Base-by-base conservation (phyloP, 2,888 invertebrate genomes). In the Eupithecia subumbrata region DNA sequence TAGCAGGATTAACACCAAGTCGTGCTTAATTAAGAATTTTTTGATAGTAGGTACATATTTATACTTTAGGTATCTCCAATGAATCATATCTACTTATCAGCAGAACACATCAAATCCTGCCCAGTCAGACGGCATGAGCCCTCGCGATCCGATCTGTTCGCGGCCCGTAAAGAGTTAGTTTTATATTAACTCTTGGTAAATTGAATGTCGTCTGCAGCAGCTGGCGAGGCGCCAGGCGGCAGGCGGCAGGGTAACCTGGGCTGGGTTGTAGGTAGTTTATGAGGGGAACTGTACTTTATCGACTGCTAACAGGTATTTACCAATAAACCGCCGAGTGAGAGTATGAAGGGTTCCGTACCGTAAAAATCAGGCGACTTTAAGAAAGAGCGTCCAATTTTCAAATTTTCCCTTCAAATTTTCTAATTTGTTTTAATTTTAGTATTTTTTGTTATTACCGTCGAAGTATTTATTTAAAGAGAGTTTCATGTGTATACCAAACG, bases 171-270 rank as follows among this genome's bases (percentile, higher is more conserved):
- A 72, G 5, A 52, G 52, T 72, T 52, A 56, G 22, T 56, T 56
- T 52, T 56, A 66, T 72, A 48, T 72, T 37, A 70, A 52, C 66
- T 60, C 25, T 40, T 30, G 73, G 30, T 14, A 73, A 73, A 73
- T 73, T 73, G 73, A 64, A 16, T 52, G 30, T 70, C 52, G 18
- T 52, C 71, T 77, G 60, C 69, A 73, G 74, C 12, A 16, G 25
- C 18, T 64, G 64, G 64, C 64, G 18, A 7, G 18, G 0, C 64
- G 64, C 64, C 64, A 64, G 64, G 34, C 3, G 30, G 2, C 30
- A 30, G 30, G n/a, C n/a, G n/a, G n/a, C n/a, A n/a, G n/a, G n/a
- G 16, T 22, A 56, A 2, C 63, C 63, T 16, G 63, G 16, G 3
- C 52, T 9, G 22, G 56, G 56, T 18, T 4, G 48, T 48, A 8